Evolutionary conservation across 2,797 vertebrate genomes (phyloP).

Genomic region (Pangasius sanitwongsei): DNA sequence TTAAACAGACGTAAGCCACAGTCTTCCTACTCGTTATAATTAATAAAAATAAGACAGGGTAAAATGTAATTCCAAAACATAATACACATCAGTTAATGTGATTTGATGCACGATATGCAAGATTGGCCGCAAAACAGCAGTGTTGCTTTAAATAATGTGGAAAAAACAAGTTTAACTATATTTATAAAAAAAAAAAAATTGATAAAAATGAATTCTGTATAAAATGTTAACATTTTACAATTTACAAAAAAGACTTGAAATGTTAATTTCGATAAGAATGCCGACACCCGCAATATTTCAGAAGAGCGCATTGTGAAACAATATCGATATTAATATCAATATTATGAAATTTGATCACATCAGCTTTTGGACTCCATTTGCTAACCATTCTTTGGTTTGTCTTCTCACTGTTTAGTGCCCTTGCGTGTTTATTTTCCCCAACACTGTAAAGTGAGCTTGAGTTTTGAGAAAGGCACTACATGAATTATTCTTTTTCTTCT

Average conservation of each 20-base stretch:
- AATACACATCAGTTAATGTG: not conserved
- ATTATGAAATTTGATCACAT: not conserved
- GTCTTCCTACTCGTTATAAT: not conserved
- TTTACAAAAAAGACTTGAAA: not conserved
- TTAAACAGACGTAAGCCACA: not conserved
- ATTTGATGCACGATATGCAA: not conserved
- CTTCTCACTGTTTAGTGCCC: too few species aligned
- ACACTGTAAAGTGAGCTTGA: not conserved
- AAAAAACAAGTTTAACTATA: too few species aligned
- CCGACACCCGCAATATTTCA: not conserved
- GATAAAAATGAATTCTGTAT: too few species aligned
- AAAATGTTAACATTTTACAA: not conserved
- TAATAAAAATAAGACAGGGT: not conserved
- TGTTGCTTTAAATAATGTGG: not conserved
- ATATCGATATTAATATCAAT: not conserved
- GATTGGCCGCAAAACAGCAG: not conserved
- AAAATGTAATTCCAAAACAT: not conserved
- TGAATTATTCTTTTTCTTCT: not conserved
- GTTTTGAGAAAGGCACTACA: not conserved
- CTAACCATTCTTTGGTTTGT: not conserved
- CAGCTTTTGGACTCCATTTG: not conserved
- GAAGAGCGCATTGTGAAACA: not conserved
- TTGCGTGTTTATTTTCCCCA: not conserved
- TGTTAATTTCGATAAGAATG: not conserved
- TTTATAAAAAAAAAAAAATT: too few species aligned